Evolutionary conservation across 2,797 vertebrate species (phyloP).

Genomic region (Morus bassanus): DNA sequence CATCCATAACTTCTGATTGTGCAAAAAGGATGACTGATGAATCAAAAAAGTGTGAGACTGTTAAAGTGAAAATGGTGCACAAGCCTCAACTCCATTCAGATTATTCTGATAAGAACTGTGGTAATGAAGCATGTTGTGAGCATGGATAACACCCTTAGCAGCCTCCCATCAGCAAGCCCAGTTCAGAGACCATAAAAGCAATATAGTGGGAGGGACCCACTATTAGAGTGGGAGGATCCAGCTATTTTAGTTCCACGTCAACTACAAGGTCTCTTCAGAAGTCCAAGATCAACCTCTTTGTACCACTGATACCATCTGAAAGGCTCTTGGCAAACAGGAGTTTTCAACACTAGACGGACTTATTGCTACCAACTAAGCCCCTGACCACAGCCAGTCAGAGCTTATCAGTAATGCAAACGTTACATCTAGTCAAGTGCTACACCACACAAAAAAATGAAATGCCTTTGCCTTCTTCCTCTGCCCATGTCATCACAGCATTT

Average conservation of each 20-base stretch:
- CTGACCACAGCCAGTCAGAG: not conserved
- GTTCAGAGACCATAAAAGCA: not conserved
- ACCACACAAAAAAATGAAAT: not conserved
- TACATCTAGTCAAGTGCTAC: not conserved
- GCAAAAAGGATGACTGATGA: not conserved
- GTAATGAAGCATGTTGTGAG: not conserved
- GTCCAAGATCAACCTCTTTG: not conserved
- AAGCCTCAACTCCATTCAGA: not conserved
- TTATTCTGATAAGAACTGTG: not conserved
- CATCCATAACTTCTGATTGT: not conserved
- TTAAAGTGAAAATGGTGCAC: not conserved
- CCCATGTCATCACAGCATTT: not conserved
- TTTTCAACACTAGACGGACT: not conserved
- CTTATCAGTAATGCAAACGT: accelerated
- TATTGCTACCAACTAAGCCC: accelerated
- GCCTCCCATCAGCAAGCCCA: not conserved
- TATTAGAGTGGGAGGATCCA: not conserved
- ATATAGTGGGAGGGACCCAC: not conserved
- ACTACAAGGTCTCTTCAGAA: not conserved
- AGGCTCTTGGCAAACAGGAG: not conserved
- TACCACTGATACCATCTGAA: not conserved
- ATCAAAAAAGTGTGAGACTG: not conserved
- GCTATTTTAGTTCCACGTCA: accelerated
- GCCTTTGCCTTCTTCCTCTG: not conserved
- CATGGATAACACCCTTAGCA: not conserved